phyloP scores from a whole-genome alignment of 2,888 invertebrate genomes.

The Gasteruption jaculator region DNA sequence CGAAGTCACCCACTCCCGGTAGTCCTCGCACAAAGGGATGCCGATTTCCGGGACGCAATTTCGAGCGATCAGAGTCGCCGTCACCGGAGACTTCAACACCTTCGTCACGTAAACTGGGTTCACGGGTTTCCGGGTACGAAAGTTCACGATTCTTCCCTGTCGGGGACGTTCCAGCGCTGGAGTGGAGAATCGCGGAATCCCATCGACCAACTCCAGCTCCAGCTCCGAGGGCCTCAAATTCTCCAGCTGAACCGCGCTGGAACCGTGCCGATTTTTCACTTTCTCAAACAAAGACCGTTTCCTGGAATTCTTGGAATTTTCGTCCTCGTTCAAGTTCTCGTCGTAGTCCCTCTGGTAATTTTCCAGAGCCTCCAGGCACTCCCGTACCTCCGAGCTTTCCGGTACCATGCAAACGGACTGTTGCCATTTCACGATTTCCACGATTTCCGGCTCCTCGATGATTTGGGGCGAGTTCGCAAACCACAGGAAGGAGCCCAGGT shows the following conservation, averaged over 20 bases:
- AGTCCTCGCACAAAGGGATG: constrained; percentile 36
- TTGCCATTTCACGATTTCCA: constrained; percentile 31
- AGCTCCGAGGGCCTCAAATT: no score
- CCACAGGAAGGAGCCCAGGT: constrained; percentile 19
- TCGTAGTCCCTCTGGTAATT: constrained; percentile 21
- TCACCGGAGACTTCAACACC: constrained; percentile 35
- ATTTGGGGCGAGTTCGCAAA: not conserved
- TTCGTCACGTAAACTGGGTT: constrained; percentile 33
- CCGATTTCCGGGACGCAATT: constrained; percentile 43
- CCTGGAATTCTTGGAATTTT: no score
- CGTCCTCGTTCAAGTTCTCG: not conserved
- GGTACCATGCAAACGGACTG: constrained; percentile 30
- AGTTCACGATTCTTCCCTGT: no score
- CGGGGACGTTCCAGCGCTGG: no score
- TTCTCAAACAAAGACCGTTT: no score
- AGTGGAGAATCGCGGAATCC: no score
- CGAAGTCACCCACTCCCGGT: no score
- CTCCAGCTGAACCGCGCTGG: no score
- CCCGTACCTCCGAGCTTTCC: constrained; percentile 15
- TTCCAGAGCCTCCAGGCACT: constrained; percentile 15
- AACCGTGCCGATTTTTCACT: no score
- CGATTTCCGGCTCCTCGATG: constrained; percentile 13
- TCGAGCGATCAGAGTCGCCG: constrained; percentile 40
- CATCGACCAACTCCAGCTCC: no score
- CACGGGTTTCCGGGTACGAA: no score